phyloP scores from a whole-genome alignment of 2,888 invertebrate genomes.

The Polyommatus iphigenia region DNA sequence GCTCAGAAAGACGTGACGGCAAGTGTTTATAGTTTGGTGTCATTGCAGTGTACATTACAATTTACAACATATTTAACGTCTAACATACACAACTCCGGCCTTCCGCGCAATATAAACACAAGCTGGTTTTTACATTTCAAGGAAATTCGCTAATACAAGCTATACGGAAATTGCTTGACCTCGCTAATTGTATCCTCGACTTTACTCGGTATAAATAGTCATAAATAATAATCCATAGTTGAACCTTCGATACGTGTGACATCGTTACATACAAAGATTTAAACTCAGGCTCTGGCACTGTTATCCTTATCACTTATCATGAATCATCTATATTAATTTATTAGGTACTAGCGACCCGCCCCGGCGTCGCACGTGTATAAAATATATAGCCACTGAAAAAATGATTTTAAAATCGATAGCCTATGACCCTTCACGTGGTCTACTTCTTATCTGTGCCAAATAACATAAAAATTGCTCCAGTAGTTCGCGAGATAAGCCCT shows the following conservation, averaged over 20 bases:
- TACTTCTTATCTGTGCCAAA: too few relatives aligned
- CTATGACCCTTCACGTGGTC: too few relatives aligned
- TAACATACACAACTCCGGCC: background rate
- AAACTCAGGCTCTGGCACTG: background rate
- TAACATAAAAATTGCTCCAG: too few relatives aligned
- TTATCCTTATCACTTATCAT: too few relatives aligned
- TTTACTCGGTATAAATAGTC: background rate
- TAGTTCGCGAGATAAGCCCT: too few relatives aligned
- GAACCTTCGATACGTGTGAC: background rate
- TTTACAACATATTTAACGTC: background rate
- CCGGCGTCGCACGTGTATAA: too few relatives aligned
- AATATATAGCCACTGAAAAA: too few relatives aligned
- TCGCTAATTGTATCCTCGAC: background rate
- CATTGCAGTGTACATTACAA: background rate
- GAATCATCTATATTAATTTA: too few relatives aligned
- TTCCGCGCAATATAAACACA: background rate
- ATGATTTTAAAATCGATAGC: too few relatives aligned
- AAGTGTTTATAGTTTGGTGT: background rate
- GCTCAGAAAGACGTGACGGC: background rate
- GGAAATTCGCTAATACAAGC: background rate
- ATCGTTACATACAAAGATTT: too few relatives aligned
- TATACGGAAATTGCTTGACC: background rate
- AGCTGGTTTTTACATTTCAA: conserved; percentile 10
- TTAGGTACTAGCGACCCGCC: too few relatives aligned
- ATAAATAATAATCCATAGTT: background rate